Base-by-base conservation (phyloP, 2,888 invertebrate species). In the Rapana venosa region DNA sequence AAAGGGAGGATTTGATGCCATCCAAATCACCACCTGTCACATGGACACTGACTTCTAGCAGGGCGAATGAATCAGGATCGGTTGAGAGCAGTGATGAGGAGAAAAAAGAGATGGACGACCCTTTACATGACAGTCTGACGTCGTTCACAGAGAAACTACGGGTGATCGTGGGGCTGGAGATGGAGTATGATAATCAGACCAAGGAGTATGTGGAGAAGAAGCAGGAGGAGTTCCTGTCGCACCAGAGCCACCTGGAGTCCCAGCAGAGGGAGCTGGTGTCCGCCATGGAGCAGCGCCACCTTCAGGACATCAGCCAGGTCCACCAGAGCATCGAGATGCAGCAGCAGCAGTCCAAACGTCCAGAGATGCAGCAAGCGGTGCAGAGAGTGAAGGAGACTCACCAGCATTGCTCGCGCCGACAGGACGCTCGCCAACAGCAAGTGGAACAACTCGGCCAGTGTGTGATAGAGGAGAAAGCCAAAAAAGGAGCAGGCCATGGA, bases 401-500 rank as follows among this genome's bases (percentile, higher is more conserved):
- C 61, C 58, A 85, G 26, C 88, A 81, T 47, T 85, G 86, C 87
- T 88, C 79, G 0, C 79, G 85, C 79, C 90, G 87, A 58, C 88
- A 89, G 58, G 89, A 89, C 87, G 90, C 88, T 56, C 87, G 87
- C 36, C 77, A 89, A 17, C 35, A 85, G 56, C 86, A 90, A 36
- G 84, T 90, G 74, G 90, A 91, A 26, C 66, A 87, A 47, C 89
- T 87, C 47, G 74, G 30, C 26, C 88, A 89, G 35, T 74, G 84
- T 26, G 30, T 90, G 56, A 79, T 84, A 56, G 88, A 91, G 74
- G 91, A 90, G 81, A 89, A 87, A 47, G 90, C 87, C 17, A 89
- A 89, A 81, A 91, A 86, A 93, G 58, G 92, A 94, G 84, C 89
- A 90, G 79, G 93, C 92, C 66, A 91, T 92, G 84, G 92, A 92